phyloP scores from a whole-genome alignment of 2,113 vertebrate genomes.

The Stigmatopora nigra region DNA sequence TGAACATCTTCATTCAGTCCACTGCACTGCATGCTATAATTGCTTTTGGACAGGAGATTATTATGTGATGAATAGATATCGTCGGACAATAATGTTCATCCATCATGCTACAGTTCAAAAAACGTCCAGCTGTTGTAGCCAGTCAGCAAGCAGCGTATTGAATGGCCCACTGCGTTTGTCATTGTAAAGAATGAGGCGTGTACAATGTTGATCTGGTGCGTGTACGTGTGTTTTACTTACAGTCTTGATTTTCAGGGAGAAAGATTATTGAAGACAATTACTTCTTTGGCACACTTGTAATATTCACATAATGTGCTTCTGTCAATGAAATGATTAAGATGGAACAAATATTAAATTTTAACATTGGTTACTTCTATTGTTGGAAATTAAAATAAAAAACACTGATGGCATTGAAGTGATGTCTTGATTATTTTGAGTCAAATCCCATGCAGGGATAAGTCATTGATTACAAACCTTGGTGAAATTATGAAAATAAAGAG shows the following conservation, averaged over 20 bases:
- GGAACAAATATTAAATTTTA: not conserved
- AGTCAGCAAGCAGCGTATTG: not conserved
- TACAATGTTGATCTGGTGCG: not conserved
- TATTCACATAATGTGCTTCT: not conserved
- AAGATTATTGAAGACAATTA: constrained; percentile 1
- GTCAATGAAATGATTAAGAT: not conserved
- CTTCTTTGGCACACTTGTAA: not conserved
- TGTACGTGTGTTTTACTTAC: not conserved
- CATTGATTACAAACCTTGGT: not conserved
- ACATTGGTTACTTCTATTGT: not conserved
- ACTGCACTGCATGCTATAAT: not conserved
- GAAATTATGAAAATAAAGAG: not conserved
- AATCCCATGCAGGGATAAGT: not conserved
- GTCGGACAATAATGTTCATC: not conserved
- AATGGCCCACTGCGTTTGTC: not conserved
- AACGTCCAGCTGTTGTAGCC: constrained; percentile 1
- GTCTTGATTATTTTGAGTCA: not conserved
- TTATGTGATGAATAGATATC: constrained; percentile 5
- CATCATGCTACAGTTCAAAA: not conserved
- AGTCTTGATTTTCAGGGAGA: not conserved
- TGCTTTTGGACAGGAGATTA: constrained; percentile 2
- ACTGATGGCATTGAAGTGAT: not conserved
- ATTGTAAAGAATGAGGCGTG: not conserved
- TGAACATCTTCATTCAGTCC: not conserved
- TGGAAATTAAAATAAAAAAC: not conserved